Conservation (phyloP, 2,113 vertebrate species). For the Oryzias curvinotus region DNA sequence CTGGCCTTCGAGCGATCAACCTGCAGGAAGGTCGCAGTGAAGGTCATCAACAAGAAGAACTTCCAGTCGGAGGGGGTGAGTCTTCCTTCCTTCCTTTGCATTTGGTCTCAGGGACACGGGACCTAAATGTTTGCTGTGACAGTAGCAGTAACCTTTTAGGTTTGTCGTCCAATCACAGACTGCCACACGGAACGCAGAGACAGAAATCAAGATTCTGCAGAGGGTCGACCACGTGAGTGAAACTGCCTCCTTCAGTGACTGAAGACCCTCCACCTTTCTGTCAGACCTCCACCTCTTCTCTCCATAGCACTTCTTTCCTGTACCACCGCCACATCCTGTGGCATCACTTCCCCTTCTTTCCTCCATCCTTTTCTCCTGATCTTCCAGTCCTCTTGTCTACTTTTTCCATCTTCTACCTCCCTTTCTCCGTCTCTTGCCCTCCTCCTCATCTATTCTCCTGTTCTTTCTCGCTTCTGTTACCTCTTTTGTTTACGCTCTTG, state of each 20-base stretch:
- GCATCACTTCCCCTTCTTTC: not conserved
- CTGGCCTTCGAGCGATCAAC: constrained; percentile 88
- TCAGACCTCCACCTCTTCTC: too few relatives aligned
- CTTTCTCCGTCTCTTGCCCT: not conserved
- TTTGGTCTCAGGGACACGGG: too few relatives aligned
- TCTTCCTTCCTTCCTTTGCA: not conserved
- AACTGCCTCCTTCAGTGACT: constrained; percentile 4
- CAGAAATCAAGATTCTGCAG: constrained; percentile 93
- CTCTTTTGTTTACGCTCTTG: not conserved
- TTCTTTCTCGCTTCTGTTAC: not conserved
- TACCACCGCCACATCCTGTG: too few relatives aligned
- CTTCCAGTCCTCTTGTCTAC: not conserved
- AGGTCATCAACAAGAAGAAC: constrained; percentile 90
- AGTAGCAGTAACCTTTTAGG: constrained; percentile 18
- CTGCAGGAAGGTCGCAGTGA: constrained; percentile 89
- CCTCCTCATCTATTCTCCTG: too few relatives aligned
- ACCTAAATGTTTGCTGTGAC: too few relatives aligned
- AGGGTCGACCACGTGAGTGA: constrained; percentile 91
- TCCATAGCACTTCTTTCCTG: too few relatives aligned
- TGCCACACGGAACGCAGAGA: constrained; percentile 80
- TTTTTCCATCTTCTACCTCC: not conserved
- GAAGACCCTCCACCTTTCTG: too few relatives aligned
- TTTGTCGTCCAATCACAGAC: constrained; percentile 65
- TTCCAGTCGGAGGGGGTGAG: constrained; percentile 82
- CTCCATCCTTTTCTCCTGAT: not conserved